phyloP scores from a whole-genome alignment of 2,797 vertebrate genomes.

The Oreochromis grahami region DNA sequence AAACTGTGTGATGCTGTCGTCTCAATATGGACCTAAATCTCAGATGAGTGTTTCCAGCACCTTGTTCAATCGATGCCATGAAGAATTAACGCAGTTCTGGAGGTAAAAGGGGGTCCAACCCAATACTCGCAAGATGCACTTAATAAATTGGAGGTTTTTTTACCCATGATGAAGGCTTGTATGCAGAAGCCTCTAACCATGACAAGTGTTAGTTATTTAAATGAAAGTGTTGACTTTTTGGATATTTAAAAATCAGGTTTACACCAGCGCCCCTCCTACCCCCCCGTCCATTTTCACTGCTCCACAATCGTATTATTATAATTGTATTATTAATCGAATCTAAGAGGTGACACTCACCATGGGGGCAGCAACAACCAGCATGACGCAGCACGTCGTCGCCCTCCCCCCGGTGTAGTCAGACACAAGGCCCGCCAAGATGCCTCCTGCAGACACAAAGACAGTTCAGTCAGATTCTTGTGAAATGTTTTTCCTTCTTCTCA shows the following conservation, averaged over 20 bases:
- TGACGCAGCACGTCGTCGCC: slow-evolving; percentile 89
- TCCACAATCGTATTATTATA: background rate
- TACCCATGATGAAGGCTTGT: background rate
- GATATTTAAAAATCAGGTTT: background rate
- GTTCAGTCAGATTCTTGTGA: background rate
- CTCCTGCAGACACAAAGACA: slow-evolving; percentile 70
- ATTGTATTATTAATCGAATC: background rate
- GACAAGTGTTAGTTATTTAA: background rate
- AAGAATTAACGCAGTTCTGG: background rate
- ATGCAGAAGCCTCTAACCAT: background rate
- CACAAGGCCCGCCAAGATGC: slow-evolving; percentile 87
- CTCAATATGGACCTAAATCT: background rate
- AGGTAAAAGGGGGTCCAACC: background rate
- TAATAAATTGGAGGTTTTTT: background rate
- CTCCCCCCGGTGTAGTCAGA: slow-evolving; percentile 88
- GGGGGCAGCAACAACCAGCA: slow-evolving; percentile 89
- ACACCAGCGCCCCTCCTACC: background rate
- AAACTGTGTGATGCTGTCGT: background rate
- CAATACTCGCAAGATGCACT: background rate
- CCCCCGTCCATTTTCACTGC: accelerated
- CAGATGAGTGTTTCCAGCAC: background rate
- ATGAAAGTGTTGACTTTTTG: background rate
- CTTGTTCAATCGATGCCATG: background rate
- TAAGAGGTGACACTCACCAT: slow-evolving; percentile 78
- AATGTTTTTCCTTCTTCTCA: background rate